A percentile compares a stretch with the other conserved stretches of the same genome.
Evolutionary conservation across 2,888 invertebrate genomes (phyloP).

Genomic region (Campoplex capitator): DNA sequence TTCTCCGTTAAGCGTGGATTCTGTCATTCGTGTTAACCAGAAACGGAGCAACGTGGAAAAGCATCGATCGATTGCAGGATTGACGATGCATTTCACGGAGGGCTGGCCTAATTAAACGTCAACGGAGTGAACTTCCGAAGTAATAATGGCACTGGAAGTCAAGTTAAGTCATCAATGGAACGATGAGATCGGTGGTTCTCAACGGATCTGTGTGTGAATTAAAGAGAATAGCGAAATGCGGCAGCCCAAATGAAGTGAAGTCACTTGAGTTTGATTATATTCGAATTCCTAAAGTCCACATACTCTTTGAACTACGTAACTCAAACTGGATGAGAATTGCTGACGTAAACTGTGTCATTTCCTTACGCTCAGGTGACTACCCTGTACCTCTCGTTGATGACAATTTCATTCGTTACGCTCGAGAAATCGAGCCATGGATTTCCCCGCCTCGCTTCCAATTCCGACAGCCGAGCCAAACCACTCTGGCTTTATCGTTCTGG

Average conservation of each 20-base stretch:
- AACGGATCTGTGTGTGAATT: constrained; percentile 3
- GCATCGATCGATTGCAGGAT: constrained; percentile 60
- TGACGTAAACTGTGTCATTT: constrained; percentile 29
- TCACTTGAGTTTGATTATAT: neutral
- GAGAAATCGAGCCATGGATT: constrained; percentile 41
- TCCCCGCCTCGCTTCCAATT: constrained; percentile 5
- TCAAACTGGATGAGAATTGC: constrained; percentile 7
- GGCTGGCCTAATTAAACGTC: constrained; percentile 76
- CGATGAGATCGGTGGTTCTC: constrained; percentile 19
- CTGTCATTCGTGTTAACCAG: neutral
- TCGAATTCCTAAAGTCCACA: constrained; percentile 1
- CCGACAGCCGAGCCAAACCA: constrained; percentile 18
- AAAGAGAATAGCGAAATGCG: constrained; percentile 11
- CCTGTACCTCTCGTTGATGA: constrained; percentile 38
- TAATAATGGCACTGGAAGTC: constrained; percentile 70
- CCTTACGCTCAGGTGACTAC: constrained; percentile 21
- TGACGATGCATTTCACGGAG: constrained; percentile 13
- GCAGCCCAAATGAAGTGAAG: neutral
- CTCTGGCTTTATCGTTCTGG: constrained; percentile 43
- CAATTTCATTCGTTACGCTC: constrained; percentile 48
- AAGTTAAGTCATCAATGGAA: constrained; percentile 36
- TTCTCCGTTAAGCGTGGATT: constrained; percentile 11
- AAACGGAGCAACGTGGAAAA: constrained; percentile 50
- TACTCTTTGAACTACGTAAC: neutral
- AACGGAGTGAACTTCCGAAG: constrained; percentile 77